phyloP scores from a whole-genome alignment of 2,113 vertebrate species.

The Notechis scutatus region DNA sequence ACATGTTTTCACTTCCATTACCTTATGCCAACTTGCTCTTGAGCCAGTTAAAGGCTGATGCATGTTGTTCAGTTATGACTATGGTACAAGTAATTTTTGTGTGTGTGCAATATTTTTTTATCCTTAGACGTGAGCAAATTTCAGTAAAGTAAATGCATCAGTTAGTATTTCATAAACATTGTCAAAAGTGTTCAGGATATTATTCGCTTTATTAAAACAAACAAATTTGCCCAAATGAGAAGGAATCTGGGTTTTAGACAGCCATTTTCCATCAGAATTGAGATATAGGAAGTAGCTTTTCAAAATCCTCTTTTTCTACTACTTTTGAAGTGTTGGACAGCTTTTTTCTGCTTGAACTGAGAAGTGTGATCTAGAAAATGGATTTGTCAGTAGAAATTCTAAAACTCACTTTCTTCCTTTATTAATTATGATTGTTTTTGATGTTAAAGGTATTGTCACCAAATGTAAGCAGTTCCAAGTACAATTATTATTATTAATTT shows the following conservation, averaged over 20 bases:
- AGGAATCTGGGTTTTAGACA: not conserved
- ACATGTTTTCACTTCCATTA: not conserved
- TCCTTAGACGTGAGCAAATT: not conserved
- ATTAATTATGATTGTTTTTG: not conserved
- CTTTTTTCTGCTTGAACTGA: not conserved
- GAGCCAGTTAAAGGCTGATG: no score
- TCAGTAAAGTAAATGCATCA: not conserved
- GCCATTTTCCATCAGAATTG: not conserved
- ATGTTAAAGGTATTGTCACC: not conserved
- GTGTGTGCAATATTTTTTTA: not conserved
- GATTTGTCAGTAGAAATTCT: not conserved
- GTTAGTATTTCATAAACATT: not conserved
- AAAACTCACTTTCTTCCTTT: not conserved
- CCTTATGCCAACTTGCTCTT: not conserved
- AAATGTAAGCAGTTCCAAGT: not conserved
- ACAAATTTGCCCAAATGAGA: not conserved
- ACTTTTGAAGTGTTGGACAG: conserved; percentile 11
- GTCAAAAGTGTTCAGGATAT: not conserved
- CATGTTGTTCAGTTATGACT: not conserved
- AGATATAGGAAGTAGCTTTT: not conserved
- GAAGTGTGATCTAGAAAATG: not conserved
- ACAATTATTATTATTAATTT: not conserved
- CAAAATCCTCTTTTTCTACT: not conserved
- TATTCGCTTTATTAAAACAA: no score
- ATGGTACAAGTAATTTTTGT: not conserved